Evolutionary conservation across 2,797 vertebrate genomes (phyloP), one percentile per base, ranked within the genome.

Genomic region (Acrossocheilus wenchowensis): DNA sequence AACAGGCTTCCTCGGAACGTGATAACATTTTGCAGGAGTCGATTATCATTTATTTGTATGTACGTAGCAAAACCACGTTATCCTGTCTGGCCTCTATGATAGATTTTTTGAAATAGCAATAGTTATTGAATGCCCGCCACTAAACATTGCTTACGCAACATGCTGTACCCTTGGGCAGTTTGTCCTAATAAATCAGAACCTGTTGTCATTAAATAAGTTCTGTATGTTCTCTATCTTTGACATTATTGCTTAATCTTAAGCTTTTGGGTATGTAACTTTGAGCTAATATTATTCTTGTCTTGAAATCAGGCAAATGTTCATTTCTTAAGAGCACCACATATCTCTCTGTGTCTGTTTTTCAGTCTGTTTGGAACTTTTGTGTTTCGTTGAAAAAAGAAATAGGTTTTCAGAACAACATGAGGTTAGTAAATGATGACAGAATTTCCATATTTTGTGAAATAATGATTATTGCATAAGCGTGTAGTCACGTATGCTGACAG

Each of bases 161-260:
- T 34, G 30, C 39, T 36, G 23, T 15, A 54, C n/a, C 45, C 71
- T 66, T 41, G 10, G 39, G 19, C 39, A 17, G 39, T 60, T 66
- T 50, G 57, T 39, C n/a, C 34, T 15, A 52, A 7, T 74, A 72
- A 4, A 71, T 72, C 4, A 71, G 48, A 71, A 79, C 57, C 23
- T 17, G 5, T 21, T 78, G 30, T 57, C 43, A 6, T 66, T 68
- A 9, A 34, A 77, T 57, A 82, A 39, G 52, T 36, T 36, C 26
- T 80, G 71, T 73, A 74, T 78, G 85, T 84, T 85, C 11, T 7
- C 9, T 73, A 7, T 48, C 23, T 77, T 81, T 50, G 8, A 36
- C 73, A 26, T 84, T 78, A 78, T 77, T 68, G 73, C 82, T 26
- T 26, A 84, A 77, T 68, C 60, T 52, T 62, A 30, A 81, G 6